phyloP scores from a whole-genome alignment of 2,888 invertebrate species.

The Drosophila testacea region DNA sequence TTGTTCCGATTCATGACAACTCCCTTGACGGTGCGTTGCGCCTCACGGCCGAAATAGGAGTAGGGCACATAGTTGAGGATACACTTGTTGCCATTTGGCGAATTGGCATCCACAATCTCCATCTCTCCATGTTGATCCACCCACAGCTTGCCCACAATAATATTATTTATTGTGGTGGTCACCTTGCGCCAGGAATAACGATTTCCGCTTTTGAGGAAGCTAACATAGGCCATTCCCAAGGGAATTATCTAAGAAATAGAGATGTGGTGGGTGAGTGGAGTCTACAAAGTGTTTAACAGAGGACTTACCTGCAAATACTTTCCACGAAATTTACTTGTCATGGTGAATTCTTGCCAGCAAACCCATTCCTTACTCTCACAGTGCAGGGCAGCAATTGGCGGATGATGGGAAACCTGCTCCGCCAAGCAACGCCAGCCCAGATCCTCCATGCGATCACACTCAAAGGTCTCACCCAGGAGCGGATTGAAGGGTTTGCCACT shows the following conservation, averaged over 20 bases:
- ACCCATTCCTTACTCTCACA: constrained; percentile 97
- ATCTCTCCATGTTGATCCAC: constrained; percentile 99
- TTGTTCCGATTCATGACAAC: constrained; percentile 90
- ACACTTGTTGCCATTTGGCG: constrained; percentile 95
- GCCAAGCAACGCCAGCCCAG: constrained; percentile 97
- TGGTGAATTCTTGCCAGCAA: constrained; percentile 99
- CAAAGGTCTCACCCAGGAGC: constrained; percentile 97
- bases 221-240: constrained; percentile 90
- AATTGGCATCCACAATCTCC: constrained; percentile 95
- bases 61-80: constrained; percentile 99
- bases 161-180: constrained; percentile 99
- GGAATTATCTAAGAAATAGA: constrained; percentile 85
- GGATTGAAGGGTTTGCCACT: constrained; percentile 99
- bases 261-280: background rate
- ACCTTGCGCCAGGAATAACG: constrained; percentile 99
- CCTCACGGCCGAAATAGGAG: constrained; percentile 98
- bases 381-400: constrained; percentile 98
- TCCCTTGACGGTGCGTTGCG: constrained; percentile 95
- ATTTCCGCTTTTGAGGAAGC: constrained; percentile 89
- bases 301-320: constrained; percentile 94
- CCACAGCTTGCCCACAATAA: constrained; percentile 99
- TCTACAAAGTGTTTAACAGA: background rate
- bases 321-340: constrained; percentile 99
- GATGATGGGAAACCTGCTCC: constrained; percentile 99
- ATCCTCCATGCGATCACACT: constrained; percentile 98